Percentiles rank a stretch among this genome's conserved stretches.
Conservation (phyloP, 2,888 invertebrate genomes). For the Acronicta aceris region DNA sequence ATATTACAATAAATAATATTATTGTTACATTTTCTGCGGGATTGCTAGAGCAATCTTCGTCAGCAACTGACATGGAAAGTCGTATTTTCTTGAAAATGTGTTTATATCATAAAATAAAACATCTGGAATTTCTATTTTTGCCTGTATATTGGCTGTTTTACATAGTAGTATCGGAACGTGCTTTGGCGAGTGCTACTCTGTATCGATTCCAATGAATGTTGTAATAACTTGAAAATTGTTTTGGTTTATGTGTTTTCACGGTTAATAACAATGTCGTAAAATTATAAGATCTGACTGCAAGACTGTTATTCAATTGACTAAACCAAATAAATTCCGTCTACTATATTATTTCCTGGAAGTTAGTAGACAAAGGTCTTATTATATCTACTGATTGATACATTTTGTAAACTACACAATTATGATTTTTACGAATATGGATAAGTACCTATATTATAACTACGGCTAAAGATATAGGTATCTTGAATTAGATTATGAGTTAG, state of each 20-base stretch:
- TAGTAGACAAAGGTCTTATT: too few species aligned
- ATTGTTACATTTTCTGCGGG: not conserved
- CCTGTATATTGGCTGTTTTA: slow-evolving; percentile 13
- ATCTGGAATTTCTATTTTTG: slow-evolving; percentile 33
- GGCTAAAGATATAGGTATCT: not conserved
- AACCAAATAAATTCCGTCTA: not conserved
- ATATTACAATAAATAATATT: too few species aligned
- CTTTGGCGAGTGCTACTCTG: slow-evolving; percentile 40
- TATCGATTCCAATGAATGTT: slow-evolving; percentile 31
- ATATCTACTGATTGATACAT: too few species aligned
- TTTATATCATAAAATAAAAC: slow-evolving; percentile 17
- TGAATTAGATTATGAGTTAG: not conserved
- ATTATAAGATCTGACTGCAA: slow-evolving; percentile 8
- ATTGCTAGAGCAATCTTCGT: not conserved
- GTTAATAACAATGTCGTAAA: slow-evolving; percentile 32
- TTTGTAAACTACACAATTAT: too few species aligned
- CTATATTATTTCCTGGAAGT: too few species aligned
- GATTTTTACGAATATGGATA: not conserved
- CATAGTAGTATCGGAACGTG: slow-evolving; percentile 41
- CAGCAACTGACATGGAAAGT: not conserved
- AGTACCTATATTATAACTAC: not conserved
- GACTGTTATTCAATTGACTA: not conserved
- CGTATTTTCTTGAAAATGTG: slow-evolving; percentile 3
- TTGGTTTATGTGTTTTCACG: slow-evolving; percentile 35
- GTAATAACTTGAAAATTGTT: slow-evolving; percentile 49